phyloP scores from a whole-genome alignment of 2,888 invertebrate species.

The Craniophora ligustri region DNA sequence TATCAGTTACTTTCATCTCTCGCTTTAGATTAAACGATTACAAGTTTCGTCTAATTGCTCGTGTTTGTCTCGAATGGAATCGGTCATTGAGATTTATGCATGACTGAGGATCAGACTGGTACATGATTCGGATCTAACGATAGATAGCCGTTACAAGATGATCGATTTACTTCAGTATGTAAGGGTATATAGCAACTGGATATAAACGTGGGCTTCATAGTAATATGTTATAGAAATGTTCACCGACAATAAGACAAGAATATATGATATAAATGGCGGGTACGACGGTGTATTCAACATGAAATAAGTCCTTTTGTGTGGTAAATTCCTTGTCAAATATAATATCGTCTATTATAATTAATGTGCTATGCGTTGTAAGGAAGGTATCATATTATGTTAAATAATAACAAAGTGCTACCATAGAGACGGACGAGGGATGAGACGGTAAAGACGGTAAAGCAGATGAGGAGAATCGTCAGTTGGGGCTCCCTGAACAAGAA shows the following conservation, averaged over 20 bases:
- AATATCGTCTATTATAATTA: too few relatives aligned
- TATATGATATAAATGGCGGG: constrained; percentile 27
- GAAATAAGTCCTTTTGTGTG: constrained; percentile 24
- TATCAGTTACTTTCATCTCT: constrained; percentile 86
- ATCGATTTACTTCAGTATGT: constrained; percentile 52
- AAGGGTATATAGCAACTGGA: constrained; percentile 41
- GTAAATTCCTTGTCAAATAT: too few relatives aligned
- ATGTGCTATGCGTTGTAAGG: too few relatives aligned
- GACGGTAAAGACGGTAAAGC: too few relatives aligned
- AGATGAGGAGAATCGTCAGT: too few relatives aligned
- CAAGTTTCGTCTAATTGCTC: constrained; percentile 84
- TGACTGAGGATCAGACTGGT: constrained; percentile 66
- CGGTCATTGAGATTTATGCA: constrained; percentile 77
- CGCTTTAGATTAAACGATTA: constrained; percentile 84
- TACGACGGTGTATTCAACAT: constrained; percentile 14
- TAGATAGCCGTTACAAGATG: constrained; percentile 56
- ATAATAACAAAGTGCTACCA: too few relatives aligned
- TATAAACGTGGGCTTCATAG: constrained; percentile 23
- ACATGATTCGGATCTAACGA: constrained; percentile 59
- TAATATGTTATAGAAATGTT: constrained; percentile 34
- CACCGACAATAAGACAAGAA: constrained; percentile 35
- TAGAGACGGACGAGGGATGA: too few relatives aligned
- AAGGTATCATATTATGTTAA: too few relatives aligned
- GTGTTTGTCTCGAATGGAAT: constrained; percentile 76
- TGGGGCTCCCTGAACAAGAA: too few relatives aligned